Evolutionary conservation across 2,797 vertebrate genomes (phyloP), one percentile per base, ranked within the genome.

Genomic region (Valencia hispanica): DNA sequence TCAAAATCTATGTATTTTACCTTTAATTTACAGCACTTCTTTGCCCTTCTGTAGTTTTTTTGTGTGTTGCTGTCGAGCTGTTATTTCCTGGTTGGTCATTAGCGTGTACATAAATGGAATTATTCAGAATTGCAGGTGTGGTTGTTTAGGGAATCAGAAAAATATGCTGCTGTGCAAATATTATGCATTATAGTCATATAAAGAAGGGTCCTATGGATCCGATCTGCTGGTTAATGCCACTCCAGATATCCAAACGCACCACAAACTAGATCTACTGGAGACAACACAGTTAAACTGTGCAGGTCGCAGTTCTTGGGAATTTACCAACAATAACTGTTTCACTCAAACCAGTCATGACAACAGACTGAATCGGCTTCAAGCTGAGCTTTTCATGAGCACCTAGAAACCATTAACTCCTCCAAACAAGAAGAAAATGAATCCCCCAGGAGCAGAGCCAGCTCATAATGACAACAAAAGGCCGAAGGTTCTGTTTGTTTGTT

Each of bases 401-500:
- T 75, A 36, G 55, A 79, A 80, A 80, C 59, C n/a, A 73, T 79
- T 73, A 48, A 70, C 36, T 70, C 74, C 43, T 73, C 80, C 30
- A n/a, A 75, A 79, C 55, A 55, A 11, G 18, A 45, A 36, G 72
- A 36, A 75, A 75, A 72, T 7, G 70, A 75, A 1, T 73, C 32
- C 18, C 70, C 51, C 48, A 48, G 78, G 73, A 77, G 17, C 5
- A 1, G 9, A 15, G 70, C 75, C 77, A 83, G 57, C 32, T 51
- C 32, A 51, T 47, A 76, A 65, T 15, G 2, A 39, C 11, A 1
- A 20, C 66, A 63, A 45, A 63, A 61, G 53, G 65, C 22, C 32
- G 70, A 74, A 74, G 72, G 55, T n/a, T 57, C 45, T 84, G 59
- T 71, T 83, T 87, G 79, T 82, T 80, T 79, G 72, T 86, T 74